A percentile compares a stretch with the other conserved stretches of the same genome.
Evolutionary conservation across 2,797 vertebrate genomes (phyloP).

Genomic region (Pangasius larnaudii): DNA sequence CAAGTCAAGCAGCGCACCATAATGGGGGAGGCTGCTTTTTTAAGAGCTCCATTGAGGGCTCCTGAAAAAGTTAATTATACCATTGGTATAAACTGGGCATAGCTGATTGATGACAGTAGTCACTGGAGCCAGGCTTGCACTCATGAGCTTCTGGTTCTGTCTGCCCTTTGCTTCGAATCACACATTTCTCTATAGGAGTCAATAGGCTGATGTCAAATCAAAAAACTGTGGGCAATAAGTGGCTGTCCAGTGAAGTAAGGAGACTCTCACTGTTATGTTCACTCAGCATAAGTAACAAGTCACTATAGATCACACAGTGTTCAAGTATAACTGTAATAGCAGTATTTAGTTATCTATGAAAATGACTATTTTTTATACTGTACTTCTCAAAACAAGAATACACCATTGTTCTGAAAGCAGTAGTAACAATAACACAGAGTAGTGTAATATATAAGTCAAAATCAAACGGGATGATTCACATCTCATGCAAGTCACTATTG

Average conservation of each 20-base stretch:
- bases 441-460: neutral
- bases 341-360: neutral
- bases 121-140: constrained; percentile 50
- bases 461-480: too few relatives aligned
- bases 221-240: constrained; percentile 56
- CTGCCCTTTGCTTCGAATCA: constrained; percentile 23
- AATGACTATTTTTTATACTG: neutral
- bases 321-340: neutral
- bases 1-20: constrained; percentile 48
- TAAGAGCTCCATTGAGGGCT: constrained; percentile 20
- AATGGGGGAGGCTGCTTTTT: constrained; percentile 55
- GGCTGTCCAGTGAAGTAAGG: constrained; percentile 35
- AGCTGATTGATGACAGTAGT: constrained; percentile 54
- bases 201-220: constrained; percentile 63
- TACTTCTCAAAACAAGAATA: neutral
- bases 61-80: constrained; percentile 54
- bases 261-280: neutral
- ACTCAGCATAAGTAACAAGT: neutral
- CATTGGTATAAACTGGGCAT: constrained; percentile 50
- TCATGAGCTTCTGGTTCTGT: constrained; percentile 58
- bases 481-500: too few relatives aligned
- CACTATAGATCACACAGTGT: neutral
- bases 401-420: neutral
- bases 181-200: constrained; percentile 27
- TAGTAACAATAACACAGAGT: neutral